Base-by-base conservation (phyloP, 2,113 vertebrate species). In the Aythya baeri region DNA sequence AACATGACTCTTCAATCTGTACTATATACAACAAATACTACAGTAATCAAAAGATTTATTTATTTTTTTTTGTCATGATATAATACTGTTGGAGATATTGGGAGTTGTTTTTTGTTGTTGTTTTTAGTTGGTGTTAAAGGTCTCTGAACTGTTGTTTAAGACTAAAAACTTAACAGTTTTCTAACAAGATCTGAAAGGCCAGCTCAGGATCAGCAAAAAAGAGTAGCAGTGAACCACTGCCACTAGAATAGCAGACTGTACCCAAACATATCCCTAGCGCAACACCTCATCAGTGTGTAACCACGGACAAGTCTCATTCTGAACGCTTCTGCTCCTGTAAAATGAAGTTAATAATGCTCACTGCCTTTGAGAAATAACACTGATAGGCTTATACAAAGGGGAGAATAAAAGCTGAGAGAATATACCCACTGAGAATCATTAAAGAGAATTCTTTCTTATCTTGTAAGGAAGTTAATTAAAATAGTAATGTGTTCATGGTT, bases 391-490 rank as follows among this genome's bases (percentile, higher is more conserved):
- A 82, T 25, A 85, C 32, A 78, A 84, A 82, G 41, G 55, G 44
- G 50, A 84, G 31, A 90, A 88, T 65, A 73, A 61, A 89, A 93
- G 46, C 0, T 83, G 54, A 75, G 85, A 85, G 34, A 36, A 82
- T 63, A 74, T 67, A 91, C 49, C 82, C 71, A 82, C 38, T 49
- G 57, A 86, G 63, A 75, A 92, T 86, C 49, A 70, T 77, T 73
- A 88, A 74, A 85, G 13, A 79, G 34, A 88, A 87, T 80, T 96
- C 66, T 85, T 92, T 73, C 44, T 94, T 93, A 85, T 73, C 34
- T 72, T 84, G 54, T 76, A 88, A 93, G 52, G 34, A 43, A 95
- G 83, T 84, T 89, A 95, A 95, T 89, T 93, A 94, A 96, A 95
- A 92, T 41, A 92, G 44, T 63, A 89, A 87, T 66, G 67, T 82